phyloP scores from a whole-genome alignment of 2,888 invertebrate genomes.

The Drosophila mayaguana region DNA sequence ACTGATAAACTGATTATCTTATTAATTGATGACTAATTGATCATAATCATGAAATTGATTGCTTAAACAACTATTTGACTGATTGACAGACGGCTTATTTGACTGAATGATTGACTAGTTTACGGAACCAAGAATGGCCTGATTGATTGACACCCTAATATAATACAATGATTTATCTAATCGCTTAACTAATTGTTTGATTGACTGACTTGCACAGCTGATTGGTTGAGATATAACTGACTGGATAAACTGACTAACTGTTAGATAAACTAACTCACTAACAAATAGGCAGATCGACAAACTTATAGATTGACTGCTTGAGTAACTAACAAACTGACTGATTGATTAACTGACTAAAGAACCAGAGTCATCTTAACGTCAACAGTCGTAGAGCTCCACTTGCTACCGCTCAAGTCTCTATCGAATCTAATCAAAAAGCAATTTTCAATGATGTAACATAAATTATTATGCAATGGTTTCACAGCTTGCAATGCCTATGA shows the following conservation, averaged over 20 bases:
- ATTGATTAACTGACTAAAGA: not conserved
- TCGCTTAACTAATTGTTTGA: not conserved
- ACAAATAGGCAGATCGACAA: not conserved
- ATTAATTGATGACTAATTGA: not conserved
- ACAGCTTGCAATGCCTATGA: not conserved
- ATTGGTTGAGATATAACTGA: not conserved
- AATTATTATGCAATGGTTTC: not conserved
- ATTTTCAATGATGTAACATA: conserved; percentile 4
- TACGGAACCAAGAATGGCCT: too few relatives aligned
- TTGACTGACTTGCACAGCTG: too few relatives aligned
- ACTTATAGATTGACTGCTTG: not conserved
- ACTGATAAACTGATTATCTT: not conserved
- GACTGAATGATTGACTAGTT: too few relatives aligned
- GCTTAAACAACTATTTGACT: not conserved
- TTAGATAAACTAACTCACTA: not conserved
- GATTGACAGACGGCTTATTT: not conserved
- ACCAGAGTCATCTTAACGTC: not conserved
- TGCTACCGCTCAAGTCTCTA: not conserved
- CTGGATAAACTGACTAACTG: too few relatives aligned
- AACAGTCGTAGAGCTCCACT: not conserved
- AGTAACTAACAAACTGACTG: not conserved
- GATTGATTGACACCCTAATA: not conserved
- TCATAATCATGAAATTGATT: too few relatives aligned
- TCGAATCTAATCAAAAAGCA: conserved; percentile 5
- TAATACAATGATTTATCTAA: not conserved